Evolutionary conservation across 2,888 invertebrate species (phyloP), one percentile per base, ranked within the genome.

Genomic region (Cataglyphis cursor): DNA sequence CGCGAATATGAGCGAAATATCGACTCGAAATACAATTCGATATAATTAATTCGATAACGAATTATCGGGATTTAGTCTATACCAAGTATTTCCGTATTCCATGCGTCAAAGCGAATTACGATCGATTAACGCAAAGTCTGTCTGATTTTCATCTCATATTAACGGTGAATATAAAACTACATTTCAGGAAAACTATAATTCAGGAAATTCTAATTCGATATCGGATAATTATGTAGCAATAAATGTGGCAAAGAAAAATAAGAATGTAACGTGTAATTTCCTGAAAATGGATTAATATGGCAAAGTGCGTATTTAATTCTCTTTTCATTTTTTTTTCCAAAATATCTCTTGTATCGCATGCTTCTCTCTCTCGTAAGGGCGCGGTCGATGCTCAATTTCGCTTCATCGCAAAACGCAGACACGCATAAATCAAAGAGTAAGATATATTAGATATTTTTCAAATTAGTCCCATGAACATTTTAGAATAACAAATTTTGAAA

Each of bases 331-430:
- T 10, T 57, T 57, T 31, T 57, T 57, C 28, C 12, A 66, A 8
- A 88, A 85, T 87, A 91, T 89, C 84, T 88, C 84, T 83, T 80
- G 83, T 51, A 82, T 78, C 74, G 44, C 41, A 54, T 48, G 68
- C 28, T 76, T 61, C 81, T 76, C 65, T 76, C 65, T 83, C 65
- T 83, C 75, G 48, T 48, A 80, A 88, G 89, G 89, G 89, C 85
- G 90, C 90, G 90, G 90, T 85, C 86, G 81, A 83, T 84, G 64
- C 75, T 84, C 68, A 85, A 86, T 83, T 82, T 81, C 80, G 80
- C 68, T 81, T 85, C 66, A 64, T 57, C 61, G 54, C 57, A 57
- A 35, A 80, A 72, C 72, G 81, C 80, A 74, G 76, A 84, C 41
- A 74, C 41, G 64, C n/a, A 51, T 51, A 51, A 31, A 61, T 74